phyloP scores from a whole-genome alignment of 2,888 invertebrate species.

The Callyntrura guangdongensis region DNA sequence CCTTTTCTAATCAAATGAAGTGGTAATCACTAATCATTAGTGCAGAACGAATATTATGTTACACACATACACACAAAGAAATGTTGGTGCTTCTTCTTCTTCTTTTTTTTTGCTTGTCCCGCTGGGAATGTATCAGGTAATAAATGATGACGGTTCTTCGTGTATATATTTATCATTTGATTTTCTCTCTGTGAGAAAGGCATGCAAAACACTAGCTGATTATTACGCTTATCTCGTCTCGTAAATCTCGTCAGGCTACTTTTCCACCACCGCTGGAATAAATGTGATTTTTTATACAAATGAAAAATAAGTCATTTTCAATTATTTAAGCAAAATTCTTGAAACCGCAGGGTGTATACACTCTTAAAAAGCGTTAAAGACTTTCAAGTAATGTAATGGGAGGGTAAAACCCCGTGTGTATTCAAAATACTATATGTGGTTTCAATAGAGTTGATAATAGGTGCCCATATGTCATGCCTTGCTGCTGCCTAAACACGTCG shows the following conservation, averaged over 20 bases:
- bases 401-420: slow-evolving; percentile 26
- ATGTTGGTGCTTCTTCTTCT: neutral
- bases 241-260: slow-evolving; percentile 54
- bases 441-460: neutral
- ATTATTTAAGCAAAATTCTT: slow-evolving; percentile 43
- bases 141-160: slow-evolving; percentile 41
- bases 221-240: slow-evolving; percentile 43
- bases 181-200: neutral
- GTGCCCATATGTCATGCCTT: neutral
- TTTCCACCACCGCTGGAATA: slow-evolving; percentile 50
- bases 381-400: neutral
- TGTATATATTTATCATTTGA: slow-evolving; percentile 25
- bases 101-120: neutral
- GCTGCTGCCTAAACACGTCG: slow-evolving; percentile 33
- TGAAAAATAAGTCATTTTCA: slow-evolving; percentile 58
- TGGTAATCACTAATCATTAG: slow-evolving; percentile 71
- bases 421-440: neutral
- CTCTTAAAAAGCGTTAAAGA: neutral
- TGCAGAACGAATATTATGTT: neutral
- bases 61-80: neutral
- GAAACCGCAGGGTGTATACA: slow-evolving; percentile 37
- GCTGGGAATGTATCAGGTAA: slow-evolving; percentile 22
- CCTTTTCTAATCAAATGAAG: slow-evolving; percentile 66
- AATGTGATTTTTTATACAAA: slow-evolving; percentile 10
- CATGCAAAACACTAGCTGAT: slow-evolving; percentile 25